Evolutionary conservation across 2,797 vertebrate species (phyloP).

Genomic region (Tauraco hartlaubi): DNA sequence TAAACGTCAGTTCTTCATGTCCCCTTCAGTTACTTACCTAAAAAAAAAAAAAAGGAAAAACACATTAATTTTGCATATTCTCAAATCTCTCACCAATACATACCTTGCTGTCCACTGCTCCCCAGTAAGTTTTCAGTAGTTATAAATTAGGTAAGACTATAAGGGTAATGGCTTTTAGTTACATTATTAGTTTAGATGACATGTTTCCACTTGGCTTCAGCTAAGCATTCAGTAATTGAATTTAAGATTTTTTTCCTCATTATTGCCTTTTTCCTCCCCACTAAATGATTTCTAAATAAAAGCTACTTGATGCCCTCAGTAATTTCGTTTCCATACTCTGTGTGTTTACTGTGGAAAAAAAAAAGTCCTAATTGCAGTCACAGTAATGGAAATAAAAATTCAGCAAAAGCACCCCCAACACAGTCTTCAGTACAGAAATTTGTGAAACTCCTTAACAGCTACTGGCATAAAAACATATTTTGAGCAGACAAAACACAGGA

Average conservation of each 20-base stretch:
- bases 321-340: neutral
- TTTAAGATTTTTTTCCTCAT: neutral
- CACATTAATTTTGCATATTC: neutral
- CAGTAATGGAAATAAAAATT: neutral
- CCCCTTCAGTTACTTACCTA: slow-evolving; percentile 83
- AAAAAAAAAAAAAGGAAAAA: slow-evolving; percentile 15
- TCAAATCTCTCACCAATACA: neutral
- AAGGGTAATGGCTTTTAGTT: neutral
- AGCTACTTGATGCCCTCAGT: neutral
- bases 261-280: neutral
- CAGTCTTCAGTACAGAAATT: neutral
- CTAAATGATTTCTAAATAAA: neutral
- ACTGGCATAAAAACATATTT: neutral
- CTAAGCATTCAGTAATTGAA: neutral
- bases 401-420: rapidly evolving
- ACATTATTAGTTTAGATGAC: neutral
- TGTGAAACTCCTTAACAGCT: neutral
- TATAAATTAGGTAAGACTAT: neutral
- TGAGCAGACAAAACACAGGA: neutral
- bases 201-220: neutral
- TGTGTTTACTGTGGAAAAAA: neutral
- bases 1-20: slow-evolving; percentile 80
- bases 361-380: neutral
- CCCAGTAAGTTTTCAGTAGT: neutral
- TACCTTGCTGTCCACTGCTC: neutral